Evolutionary conservation across 2,113 vertebrate genomes (phyloP), one percentile per base, ranked within the genome.

Genomic region (Oreocharis arfaki): DNA sequence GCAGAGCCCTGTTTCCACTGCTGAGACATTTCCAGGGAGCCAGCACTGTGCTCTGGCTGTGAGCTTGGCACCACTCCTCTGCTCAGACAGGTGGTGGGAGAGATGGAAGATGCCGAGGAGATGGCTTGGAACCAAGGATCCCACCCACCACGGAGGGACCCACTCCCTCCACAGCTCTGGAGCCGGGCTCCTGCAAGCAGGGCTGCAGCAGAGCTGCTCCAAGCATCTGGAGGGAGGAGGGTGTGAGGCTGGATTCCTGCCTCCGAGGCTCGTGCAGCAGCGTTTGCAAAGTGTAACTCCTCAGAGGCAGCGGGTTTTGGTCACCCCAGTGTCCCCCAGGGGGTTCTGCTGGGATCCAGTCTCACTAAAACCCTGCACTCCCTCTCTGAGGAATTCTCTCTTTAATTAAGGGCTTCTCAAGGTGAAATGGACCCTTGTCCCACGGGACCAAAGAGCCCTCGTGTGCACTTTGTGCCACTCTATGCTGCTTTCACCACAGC

Each of bases 101-200:
- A 41, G 21, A 0, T 2, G 37, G 35, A 52, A 57, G 22, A 24
- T 2, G 8, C 16, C 4, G 3, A 5, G 1, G n/a, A 50, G n/a
- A 19, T 46, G 50, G 64, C 26, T 61, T 11, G 12, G 19, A 70
- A 42, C 12, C 1, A 6, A 49, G 50, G 37, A 13, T 16, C 6
- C 11, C 73, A 79, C 59, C 21, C 47, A 64, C 2, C 2, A 3
- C 3, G 0, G 18, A 46, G 20, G n/a, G 13, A 73, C 49, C 19
- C 0, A 0, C n/a, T 68, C 32, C 37, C n/a, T 52, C 14, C 28
- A 3, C 2, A 0, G 37, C 47, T 53, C 52, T 33, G 26, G 53
- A n/a, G 30, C 13, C 1, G 2, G 24, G 7, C 3, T 95, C 14
- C 47, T 75, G 55, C 2, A 6, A 61, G 41, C 52, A 47, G 11